Evolutionary conservation across 1,140 invertebrate genomes (phyloP).

Genomic region (Drosophila equinoxialis): DNA sequence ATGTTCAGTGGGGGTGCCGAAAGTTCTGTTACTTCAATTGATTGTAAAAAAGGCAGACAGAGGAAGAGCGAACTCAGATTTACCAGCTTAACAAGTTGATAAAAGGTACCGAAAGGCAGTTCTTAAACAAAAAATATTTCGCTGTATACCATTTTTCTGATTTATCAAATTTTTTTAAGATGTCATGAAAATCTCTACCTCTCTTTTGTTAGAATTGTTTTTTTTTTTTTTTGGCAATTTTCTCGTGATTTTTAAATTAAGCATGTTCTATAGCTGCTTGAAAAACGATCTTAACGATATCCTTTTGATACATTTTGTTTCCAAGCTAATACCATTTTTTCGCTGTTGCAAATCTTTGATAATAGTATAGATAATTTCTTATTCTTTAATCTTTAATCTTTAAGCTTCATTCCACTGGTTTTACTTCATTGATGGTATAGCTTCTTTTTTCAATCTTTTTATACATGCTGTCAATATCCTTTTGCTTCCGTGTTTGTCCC

Average conservation of each 20-base stretch:
- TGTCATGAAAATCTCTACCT: too few relatives aligned
- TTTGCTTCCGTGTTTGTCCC: slow-evolving; percentile 8
- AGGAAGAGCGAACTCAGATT: slow-evolving; percentile 23
- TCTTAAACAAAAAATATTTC: neutral
- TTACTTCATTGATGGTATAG: neutral
- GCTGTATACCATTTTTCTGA: neutral
- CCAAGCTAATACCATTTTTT: too few relatives aligned
- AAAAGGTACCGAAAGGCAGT: neutral
- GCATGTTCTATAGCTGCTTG: too few relatives aligned
- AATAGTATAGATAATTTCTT: neutral
- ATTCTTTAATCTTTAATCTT: too few relatives aligned
- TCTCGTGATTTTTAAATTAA: too few relatives aligned
- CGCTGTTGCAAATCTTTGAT: too few relatives aligned
- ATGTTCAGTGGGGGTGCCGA: slow-evolving; percentile 33
- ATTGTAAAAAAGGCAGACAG: slow-evolving; percentile 23
- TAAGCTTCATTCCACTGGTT: neutral
- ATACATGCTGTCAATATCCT: slow-evolving; percentile 60
- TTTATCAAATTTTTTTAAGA: neutral
- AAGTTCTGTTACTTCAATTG: slow-evolving; percentile 45
- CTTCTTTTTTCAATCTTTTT: neutral
- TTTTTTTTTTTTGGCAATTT: neutral
- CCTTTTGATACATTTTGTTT: too few relatives aligned
- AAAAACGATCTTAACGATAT: too few relatives aligned
- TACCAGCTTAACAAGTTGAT: slow-evolving; percentile 32
- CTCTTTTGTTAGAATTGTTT: neutral